Base-by-base conservation (phyloP, 2,113 vertebrate species). In the Lamprotornis superbus region DNA sequence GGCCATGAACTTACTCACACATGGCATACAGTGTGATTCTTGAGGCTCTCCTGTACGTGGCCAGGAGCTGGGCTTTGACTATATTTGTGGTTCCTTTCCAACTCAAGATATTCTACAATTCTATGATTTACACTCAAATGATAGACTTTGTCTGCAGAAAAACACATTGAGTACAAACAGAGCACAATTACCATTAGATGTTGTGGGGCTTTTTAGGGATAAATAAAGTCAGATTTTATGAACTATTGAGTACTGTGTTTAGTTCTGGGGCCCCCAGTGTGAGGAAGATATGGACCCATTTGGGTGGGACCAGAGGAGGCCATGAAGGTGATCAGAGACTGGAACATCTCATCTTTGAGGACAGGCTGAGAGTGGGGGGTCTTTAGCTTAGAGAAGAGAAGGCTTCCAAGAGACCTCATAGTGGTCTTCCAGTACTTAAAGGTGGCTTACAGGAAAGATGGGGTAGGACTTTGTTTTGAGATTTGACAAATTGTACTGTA, bases 401-500 rank as follows among this genome's bases (percentile, higher is more conserved):
- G 27, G 42, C 4, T 57, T 27, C 9, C 21, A 49, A 56, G 11
- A 70, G 7, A 30, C 4, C 23, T 56, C 13, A 8, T 24, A 10
- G 37, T 7, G 24, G 6, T 35, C 28, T 77, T 70, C 11, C 20
- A 57, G 23, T 44, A 64, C 9, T 56, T n/a, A n/a, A 57, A 70
- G 7, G 3, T 13, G 27, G 37, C 13, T 42, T 50, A 8, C 9
- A 33, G 19, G 42, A 57, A 70, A 57, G 44, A 27, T 10, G 15
- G 15, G 33, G 13, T 50, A 7, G 5, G 27, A 35, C 5, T 55
- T 37, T 24, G 37, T 21, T 37, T 75, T 74, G 50, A 83, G 57
- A 90, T 85, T 64, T 87, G 44, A 94, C 47, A 85, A 77, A 68
- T 15, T 61, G 13, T 40, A 33, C 60, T 40, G n/a, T 53, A 95